Evolutionary conservation across 37 sponge, comb jelly and placozoan species (phyloP).

Genomic region (Tethya wilhelma): DNA sequence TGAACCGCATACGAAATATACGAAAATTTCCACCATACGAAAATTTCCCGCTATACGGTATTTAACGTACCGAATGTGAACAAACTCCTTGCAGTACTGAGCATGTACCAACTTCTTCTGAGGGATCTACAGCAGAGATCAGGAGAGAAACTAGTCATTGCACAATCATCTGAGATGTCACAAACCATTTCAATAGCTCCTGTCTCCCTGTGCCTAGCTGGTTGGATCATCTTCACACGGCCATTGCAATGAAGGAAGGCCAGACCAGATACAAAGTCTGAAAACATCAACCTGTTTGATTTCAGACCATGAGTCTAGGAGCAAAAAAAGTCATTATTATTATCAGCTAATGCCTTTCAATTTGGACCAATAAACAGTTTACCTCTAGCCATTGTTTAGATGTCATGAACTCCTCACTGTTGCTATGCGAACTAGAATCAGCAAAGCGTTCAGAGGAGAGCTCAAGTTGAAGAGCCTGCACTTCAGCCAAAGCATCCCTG

Average conservation of each 20-base stretch:
- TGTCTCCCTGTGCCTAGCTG: not conserved
- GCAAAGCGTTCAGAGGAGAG: not conserved
- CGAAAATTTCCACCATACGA: too few relatives aligned
- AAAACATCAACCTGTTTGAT: constrained; percentile 50
- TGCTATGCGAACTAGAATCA: too few relatives aligned
- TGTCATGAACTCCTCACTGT: constrained; percentile 68
- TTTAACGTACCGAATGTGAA: constrained; percentile 67
- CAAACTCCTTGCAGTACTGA: constrained; percentile 82
- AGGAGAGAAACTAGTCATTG: not conserved
- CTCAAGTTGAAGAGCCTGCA: constrained; percentile 79
- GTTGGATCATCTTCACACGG: constrained; percentile 9
- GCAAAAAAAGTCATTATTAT: not conserved
- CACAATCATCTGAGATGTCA: not conserved
- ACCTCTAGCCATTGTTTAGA: constrained; percentile 77
- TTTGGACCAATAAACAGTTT: not conserved
- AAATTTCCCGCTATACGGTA: too few relatives aligned
- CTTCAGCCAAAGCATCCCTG: constrained; percentile 69
- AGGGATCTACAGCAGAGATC: constrained; percentile 12
- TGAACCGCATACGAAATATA: too few relatives aligned
- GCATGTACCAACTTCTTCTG: constrained; percentile 58
- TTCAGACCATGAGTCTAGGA: constrained; percentile 67
- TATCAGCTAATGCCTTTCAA: too few relatives aligned
- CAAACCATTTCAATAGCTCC: constrained; percentile 26
- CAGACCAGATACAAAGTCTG: constrained; percentile 61
- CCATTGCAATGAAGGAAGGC: constrained; percentile 91